Evolutionary conservation across 2,888 invertebrate genomes (phyloP).

Genomic region (Eristalis arbustorum): DNA sequence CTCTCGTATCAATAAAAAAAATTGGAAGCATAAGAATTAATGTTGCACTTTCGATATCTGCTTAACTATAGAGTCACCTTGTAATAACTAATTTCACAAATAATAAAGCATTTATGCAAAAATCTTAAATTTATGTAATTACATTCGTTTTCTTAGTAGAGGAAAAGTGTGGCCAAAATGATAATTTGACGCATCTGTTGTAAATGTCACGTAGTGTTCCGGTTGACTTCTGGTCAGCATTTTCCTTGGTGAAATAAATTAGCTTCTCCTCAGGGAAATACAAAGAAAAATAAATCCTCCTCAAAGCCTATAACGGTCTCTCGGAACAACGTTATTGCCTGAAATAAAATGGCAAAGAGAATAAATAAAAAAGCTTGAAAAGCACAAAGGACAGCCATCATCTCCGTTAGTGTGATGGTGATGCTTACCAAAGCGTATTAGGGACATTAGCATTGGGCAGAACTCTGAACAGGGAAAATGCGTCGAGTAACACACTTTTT

Average conservation of each 20-base stretch:
- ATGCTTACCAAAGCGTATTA: slow-evolving; percentile 46
- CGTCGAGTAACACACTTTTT: not conserved
- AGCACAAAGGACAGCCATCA: slow-evolving; percentile 46
- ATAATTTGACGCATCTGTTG: slow-evolving; percentile 63
- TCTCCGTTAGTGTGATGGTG: slow-evolving; percentile 31
- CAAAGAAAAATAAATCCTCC: slow-evolving; percentile 39
- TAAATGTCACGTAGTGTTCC: slow-evolving; percentile 63
- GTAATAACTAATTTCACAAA: not conserved
- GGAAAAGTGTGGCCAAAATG: slow-evolving; percentile 33
- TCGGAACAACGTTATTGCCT: slow-evolving; percentile 43
- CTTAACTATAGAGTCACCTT: not conserved
- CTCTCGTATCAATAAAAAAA: not conserved
- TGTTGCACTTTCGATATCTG: not conserved
- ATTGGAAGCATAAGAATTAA: not conserved
- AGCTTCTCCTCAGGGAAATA: slow-evolving; percentile 57
- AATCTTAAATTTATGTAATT: slow-evolving; percentile 14
- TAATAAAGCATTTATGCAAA: slow-evolving; percentile 34
- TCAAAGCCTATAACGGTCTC: slow-evolving; percentile 53
- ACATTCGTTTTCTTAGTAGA: slow-evolving; percentile 16
- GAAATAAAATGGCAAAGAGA: slow-evolving; percentile 54
- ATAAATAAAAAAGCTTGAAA: slow-evolving; percentile 55
- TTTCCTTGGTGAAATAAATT: slow-evolving; percentile 60
- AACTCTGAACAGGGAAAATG: not conserved
- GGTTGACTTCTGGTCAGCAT: slow-evolving; percentile 62
- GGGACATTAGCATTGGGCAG: slow-evolving; percentile 25